Percentiles rank a stretch among this genome's conserved stretches.
Evolutionary conservation across 1,140 invertebrate species (phyloP).

Genomic region (Muscidifurax raptorellus): DNA sequence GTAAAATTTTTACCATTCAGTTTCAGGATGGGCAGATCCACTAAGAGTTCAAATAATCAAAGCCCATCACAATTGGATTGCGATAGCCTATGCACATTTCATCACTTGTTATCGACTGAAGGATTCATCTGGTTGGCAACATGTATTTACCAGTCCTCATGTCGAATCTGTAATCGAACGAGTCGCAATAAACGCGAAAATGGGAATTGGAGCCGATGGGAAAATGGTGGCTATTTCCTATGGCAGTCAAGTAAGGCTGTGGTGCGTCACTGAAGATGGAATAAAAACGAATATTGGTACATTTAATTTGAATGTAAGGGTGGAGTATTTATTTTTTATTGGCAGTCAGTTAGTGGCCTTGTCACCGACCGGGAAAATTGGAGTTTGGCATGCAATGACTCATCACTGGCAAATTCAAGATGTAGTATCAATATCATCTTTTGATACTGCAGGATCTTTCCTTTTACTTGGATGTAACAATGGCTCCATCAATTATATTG

Average conservation of each 20-base stretch:
- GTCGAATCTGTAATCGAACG: constrained; percentile 93
- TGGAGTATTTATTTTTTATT: constrained; percentile 98
- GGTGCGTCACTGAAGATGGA: constrained; percentile 91
- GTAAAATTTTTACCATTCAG: constrained; percentile 61
- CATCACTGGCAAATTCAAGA: constrained; percentile 99
- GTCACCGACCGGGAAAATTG: constrained; percentile 95
- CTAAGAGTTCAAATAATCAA: constrained; percentile 94
- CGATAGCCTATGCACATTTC: constrained; percentile 96
- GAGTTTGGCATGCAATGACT: constrained; percentile 99
- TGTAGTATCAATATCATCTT: constrained; percentile 94
- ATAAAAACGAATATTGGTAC: constrained; percentile 88
- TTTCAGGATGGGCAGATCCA: constrained; percentile 87
- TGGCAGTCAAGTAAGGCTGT: constrained; percentile 89
- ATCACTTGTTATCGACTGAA: constrained; percentile 96
- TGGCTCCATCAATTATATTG: constrained; percentile 98
- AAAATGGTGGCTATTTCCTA: constrained; percentile 95
- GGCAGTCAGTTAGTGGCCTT: constrained; percentile 97
- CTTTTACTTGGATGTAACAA: constrained; percentile 95
- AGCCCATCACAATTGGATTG: constrained; percentile 98
- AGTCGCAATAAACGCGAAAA: constrained; percentile 96
- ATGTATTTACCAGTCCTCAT: constrained; percentile 94
- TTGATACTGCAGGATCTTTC: constrained; percentile 97
- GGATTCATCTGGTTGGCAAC: constrained; percentile 96
- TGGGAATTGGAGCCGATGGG: constrained; percentile 80
- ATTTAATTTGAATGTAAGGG: constrained; percentile 93